phyloP scores from a whole-genome alignment of 2,888 invertebrate genomes.

The Cryptocheilus praepositus region DNA sequence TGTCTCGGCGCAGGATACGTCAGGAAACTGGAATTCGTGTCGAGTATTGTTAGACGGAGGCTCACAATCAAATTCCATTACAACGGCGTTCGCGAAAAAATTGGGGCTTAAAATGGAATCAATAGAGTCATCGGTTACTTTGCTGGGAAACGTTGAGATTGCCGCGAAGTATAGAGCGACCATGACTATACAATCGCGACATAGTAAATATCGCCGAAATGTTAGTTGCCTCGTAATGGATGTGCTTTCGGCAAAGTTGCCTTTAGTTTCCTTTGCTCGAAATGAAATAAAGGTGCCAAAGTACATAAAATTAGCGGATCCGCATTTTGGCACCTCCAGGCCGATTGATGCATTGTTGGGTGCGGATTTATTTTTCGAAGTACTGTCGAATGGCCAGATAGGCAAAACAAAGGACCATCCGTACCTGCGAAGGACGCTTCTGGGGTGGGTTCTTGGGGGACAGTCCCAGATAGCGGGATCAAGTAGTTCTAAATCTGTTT shows the following conservation, averaged over 20 bases:
- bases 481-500: background rate
- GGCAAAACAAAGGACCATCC: constrained; percentile 15
- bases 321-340: constrained; percentile 20
- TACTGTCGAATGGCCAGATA: constrained; percentile 17
- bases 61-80: background rate
- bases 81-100: background rate
- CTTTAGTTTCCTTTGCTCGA: constrained; percentile 5
- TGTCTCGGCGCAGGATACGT: background rate
- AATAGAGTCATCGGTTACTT: background rate
- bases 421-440: constrained; percentile 21
- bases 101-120: background rate
- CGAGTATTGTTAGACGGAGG: background rate
- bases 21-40: background rate
- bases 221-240: constrained; percentile 28
- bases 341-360: constrained; percentile 33
- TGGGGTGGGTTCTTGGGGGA: constrained; percentile 38
- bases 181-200: background rate
- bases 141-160: background rate
- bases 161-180: background rate
- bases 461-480: background rate
- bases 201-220: background rate
- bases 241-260: constrained; percentile 19
- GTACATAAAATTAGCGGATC: constrained; percentile 33
- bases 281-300: constrained; percentile 18
- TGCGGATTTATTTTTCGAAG: constrained; percentile 25